Evolutionary conservation across 1,140 invertebrate species (phyloP), one percentile per base, ranked within the genome.

Genomic region (Mycetomoellerius zeteki): DNA sequence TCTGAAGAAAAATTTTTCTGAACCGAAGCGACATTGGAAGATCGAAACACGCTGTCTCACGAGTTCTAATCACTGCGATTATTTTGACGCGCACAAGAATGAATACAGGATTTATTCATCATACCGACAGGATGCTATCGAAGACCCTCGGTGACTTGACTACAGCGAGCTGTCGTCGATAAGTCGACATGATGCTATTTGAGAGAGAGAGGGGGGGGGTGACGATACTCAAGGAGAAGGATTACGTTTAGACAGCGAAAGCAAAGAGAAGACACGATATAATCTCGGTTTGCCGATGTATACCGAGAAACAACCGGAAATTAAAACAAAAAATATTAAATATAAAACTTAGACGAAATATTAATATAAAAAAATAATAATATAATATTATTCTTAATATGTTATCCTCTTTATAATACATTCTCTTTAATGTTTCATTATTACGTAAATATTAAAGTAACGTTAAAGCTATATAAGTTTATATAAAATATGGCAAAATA

Each of bases 211-310:
- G 69, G 54, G 78, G 16, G 33, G 72, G 50, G 47, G n/a, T 67
- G n/a, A n/a, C 37, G 33, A 16, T 72, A 19, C 37, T 73, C 67
- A 37, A 30, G 19, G 80, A 37, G 43, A 71, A 65, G 82, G 82
- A 78, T 85, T 84, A 84, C 73, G 73, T 85, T 77, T 85, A 64
- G 73, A 76, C 58, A 77, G 82, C 47, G 30, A 85, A 85, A 78
- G 62, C 21, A 77, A 77, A 85, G 30, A 85, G 30, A 85, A 60
- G 71, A 21, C 65, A 84, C 37, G 60, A 16, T 50, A 84, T 84
- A 73, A 73, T 75, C 80, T 82, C 19, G 43, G 27, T n/a, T 84
- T 62, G 37, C 54, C 43, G 67, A 82, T 52, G 14, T 37, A 37
- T 21, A 58, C 47, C 3, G 21, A 37, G 8, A 72, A 56, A 71